These are phyloP conservation scores for Psococerastis gibbosa DNA, from an alignment of 2,888 invertebrate genomes.

Conservation along the genomic window DNA sequence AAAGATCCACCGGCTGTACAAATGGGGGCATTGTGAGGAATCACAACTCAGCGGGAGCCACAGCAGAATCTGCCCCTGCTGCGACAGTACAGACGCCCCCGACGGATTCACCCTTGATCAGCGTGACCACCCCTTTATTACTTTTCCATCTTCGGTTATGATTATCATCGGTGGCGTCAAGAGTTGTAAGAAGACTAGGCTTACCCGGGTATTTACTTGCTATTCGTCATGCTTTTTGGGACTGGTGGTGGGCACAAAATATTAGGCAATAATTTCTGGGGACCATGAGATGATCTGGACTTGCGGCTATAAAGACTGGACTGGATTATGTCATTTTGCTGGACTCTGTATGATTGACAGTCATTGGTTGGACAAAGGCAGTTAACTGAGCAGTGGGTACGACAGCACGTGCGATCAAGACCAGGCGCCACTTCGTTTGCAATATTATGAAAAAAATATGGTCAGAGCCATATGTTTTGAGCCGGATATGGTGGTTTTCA, in stretches of 20 bases:
- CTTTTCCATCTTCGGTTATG: slow-evolving; percentile 11
- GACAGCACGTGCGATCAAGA: too few relatives aligned
- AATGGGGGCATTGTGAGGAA: slow-evolving; percentile 1
- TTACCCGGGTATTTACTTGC: background rate
- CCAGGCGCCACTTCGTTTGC: too few relatives aligned
- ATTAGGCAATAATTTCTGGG: slow-evolving; percentile 6
- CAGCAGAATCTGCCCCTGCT: background rate
- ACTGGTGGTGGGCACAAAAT: slow-evolving; percentile 6
- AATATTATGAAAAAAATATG: too few relatives aligned
- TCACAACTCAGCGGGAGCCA: background rate
- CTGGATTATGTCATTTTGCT: slow-evolving; percentile 10
- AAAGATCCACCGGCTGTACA: background rate
- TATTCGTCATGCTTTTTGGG: background rate
- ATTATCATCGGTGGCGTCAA: slow-evolving; percentile 2
- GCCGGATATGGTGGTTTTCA: too few relatives aligned
- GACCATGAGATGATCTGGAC: slow-evolving; percentile 6
- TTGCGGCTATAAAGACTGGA: slow-evolving; percentile 4
- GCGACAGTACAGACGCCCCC: background rate
- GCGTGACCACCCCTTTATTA: slow-evolving; percentile 8
- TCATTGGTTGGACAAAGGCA: background rate
- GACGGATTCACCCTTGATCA: background rate
- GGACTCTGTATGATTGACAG: slow-evolving; percentile 8
- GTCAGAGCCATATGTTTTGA: too few relatives aligned
- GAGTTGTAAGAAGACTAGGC: background rate
- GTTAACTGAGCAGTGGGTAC: too few relatives aligned